Base-by-base conservation (phyloP, 2,797 vertebrate species). In the Hirundo rustica region DNA sequence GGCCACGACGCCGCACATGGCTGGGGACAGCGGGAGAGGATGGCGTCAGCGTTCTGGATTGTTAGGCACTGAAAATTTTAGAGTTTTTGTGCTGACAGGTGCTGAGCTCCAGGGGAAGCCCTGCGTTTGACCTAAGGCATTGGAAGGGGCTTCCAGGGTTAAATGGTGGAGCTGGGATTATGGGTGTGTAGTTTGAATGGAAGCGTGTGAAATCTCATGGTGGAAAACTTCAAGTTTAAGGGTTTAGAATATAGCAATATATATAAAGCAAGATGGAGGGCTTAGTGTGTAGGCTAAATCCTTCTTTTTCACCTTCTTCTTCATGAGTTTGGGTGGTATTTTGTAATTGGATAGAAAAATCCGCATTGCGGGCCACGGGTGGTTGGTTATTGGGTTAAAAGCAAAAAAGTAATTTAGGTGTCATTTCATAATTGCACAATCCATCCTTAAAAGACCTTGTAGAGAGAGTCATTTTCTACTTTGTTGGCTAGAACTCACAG, bases 1-100 rank as follows among this genome's bases (percentile, higher is more conserved):
- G 3, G 99, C 99, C 3, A 99, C 98, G 1, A 99, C 92, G 3
- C 98, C 98, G 2, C 99, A 99, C 90, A 99, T 80, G 47, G 98
- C 99, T 99, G 98, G 27, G 81, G 93, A 97, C 70, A 93, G 79
- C 94, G 1, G 79, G 54, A 27, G 77, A 76, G 94, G 74, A 64
- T 26, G 19, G 42, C 2, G 36, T 67, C 9, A 72, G 81, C 19
- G 45, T 1, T 47, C 14, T 1, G 6, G 40, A 3, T 3, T 34
- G 14, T 5, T 34, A 38, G 38, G 38, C 23, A 17, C 23, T 36
- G 57, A 8, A 16, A 58, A 25, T 26, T 26, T 58, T 5, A 26
- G 57, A 7, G 2, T 58, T 36, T 26, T 22, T 36, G 57, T 17
- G 57, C 34, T 34, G n/a, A 15, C 7, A 11, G 32, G 21, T 13